Base-by-base conservation (phyloP, 64 coral and sea anemone species). In the Pocillopora verrucosa region DNA sequence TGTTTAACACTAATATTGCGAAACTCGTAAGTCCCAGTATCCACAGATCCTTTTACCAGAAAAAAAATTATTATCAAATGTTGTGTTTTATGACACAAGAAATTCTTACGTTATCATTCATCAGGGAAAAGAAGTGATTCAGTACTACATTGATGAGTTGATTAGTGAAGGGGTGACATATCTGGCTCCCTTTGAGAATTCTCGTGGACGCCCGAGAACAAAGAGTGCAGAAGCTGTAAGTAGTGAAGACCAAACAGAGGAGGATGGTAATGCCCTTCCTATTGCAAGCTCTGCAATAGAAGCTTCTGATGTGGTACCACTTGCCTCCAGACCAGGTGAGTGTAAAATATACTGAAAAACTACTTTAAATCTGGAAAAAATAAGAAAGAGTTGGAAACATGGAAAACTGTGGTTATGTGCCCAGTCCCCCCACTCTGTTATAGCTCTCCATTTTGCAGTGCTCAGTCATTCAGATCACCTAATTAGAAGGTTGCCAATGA, bases 71-170 rank as follows among this genome's bases (percentile, higher is more conserved):
- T 51, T 7, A 51, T 30, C 30, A 30, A 30, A 30, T 30, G 30
- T 51, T 51, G 41, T 51, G 7, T 51, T 51, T 51, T 51, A 51
- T 4, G 41, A 51, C 77, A 80, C 0, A 16, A 57, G 36, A 14
- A 67, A 14, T 45, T 85, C 25, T 12, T 63, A 58, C 19, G 26
- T 16, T 81, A 25, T 58, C 24, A 69, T 16, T 76, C 74, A 35
- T 4, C 20, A 99, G 96, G 96, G 96, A 58, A 99, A 99, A 90
- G 96, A 99, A 76, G 91, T 99, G 72, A 99, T 99, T 74, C 93
- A 99, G 17, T 79, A 99, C 75, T 99, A 99, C 67, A 99, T 99
- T 89, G 96, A 99, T 76, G 96, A 99, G 78, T 61, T 99, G 19
- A 99, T 93, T 37, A 93, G 65, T 61, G 93, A 99, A 45, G 97